A percentile compares a stretch with the other conserved stretches of the same genome.
phyloP scores from a whole-genome alignment of 2,797 vertebrate species.

The Sandelia bainsii region DNA sequence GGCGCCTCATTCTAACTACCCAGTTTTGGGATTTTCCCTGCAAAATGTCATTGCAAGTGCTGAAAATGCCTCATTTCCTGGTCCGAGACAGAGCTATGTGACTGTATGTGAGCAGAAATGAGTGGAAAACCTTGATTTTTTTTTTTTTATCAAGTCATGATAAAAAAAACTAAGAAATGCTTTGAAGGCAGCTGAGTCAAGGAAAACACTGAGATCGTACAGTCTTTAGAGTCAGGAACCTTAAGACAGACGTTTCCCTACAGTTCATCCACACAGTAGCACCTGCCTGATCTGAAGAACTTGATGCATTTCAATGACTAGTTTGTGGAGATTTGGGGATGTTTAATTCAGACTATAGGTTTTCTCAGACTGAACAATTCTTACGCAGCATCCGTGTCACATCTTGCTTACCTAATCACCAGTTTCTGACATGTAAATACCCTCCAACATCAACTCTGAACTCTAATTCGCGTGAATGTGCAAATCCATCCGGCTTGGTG shows the following conservation, averaged over 20 bases:
- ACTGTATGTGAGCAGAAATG: not conserved
- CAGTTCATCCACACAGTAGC: too few relatives aligned
- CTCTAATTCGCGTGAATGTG: not conserved
- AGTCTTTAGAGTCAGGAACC: not conserved
- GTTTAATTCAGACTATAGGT: too few relatives aligned
- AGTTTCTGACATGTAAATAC: not conserved
- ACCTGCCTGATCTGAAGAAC: too few relatives aligned
- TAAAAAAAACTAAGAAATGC: not conserved
- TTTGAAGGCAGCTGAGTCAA: not conserved
- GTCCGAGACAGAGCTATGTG: not conserved
- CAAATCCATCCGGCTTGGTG: too few relatives aligned
- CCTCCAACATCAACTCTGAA: not conserved
- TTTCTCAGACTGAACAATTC: too few relatives aligned
- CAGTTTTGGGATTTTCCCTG: conserved; percentile 59
- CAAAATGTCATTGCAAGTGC: conserved; percentile 40
- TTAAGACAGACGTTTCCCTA: too few relatives aligned
- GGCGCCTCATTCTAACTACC: not conserved
- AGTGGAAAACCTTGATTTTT: not conserved
- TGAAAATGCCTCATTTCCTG: not conserved
- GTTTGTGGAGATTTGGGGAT: too few relatives aligned
- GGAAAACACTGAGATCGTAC: not conserved
- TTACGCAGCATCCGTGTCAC: too few relatives aligned
- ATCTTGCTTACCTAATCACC: too few relatives aligned
- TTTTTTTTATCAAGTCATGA: not conserved
- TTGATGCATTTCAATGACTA: too few relatives aligned